Base-by-base conservation (phyloP, 2,888 invertebrate species). In the Orthosia incerta region DNA sequence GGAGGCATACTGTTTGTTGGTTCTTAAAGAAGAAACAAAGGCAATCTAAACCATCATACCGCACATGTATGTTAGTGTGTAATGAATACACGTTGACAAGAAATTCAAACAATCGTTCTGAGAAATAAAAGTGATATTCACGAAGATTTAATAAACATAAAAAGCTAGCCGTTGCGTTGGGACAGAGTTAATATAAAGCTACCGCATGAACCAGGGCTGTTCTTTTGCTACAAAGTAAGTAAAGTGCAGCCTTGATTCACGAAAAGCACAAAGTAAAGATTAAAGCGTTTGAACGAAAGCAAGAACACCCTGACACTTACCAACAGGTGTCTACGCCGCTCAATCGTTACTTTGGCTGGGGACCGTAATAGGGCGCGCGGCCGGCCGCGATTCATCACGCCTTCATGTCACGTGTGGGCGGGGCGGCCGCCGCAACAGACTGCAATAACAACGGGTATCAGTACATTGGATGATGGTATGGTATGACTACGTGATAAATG, bases 1-100 rank as follows among this genome's bases (percentile, higher is more conserved):
- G 97, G 97, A 82, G 97, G 96, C 84, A 97, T 97, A 91, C 97
- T 97, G 90, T 97, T 97, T 84, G 97, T 97, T 15, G 97, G 97
- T 91, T 97, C 97, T 97, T 95, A 88, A 95, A 93, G 90, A 91
- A 90, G 89, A 93, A 90, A 88, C 84, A 87, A 76, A 84, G 62
- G 71, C 83, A 79, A 85, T 85, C 85, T 87, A 82, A 85, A 82
- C 86, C 55, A 88, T 85, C 63, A 76, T 79, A 80, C 80, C 82
- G 80, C 80, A 79, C 62, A 80, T 76, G 67, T 79, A 45, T 74
- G 73, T 83, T 74, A 74, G 82, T 80, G 79, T 73, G 71, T 80
- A 70, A 68, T 68, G 69, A 66, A 74, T 74, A 86, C 80, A 78
- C 76, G 18, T 82, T 79, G 74, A 78, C 82, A 86, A 83, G 86